Base-by-base conservation (phyloP, 2,113 vertebrate species). In the Lagopus leucura region DNA sequence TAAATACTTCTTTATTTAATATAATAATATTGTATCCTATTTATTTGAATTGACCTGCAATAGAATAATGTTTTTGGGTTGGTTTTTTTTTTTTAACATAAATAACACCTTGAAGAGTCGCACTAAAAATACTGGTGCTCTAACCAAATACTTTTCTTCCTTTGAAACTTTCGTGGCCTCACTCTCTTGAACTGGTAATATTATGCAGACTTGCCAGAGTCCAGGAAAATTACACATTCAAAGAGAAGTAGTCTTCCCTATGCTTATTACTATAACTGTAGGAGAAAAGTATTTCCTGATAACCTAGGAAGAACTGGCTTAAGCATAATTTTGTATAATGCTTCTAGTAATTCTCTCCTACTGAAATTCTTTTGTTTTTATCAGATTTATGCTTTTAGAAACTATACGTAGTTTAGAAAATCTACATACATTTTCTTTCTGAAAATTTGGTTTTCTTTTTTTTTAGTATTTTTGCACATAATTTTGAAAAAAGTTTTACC, bases 71-170 rank as follows among this genome's bases (percentile, higher is more conserved):
- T 79, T 22, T 13, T 86, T 92, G 15, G 42, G 14, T 42, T 42
- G 42, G 9, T 45, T 48, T 11, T 22, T 13, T 22, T 13, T 86
- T 92, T 88, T 40, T 57, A 28, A 0, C 61, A 13, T 24, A 55
- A 64, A 22, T 48, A n/a, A 36, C 0, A 0, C 43, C 25, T 70
- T 69, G 64, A 78, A 6, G 5, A 61, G 19, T 40, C 69, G 22
- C 82, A 67, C 17, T 9, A 61, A 43, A 77, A 88, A 24, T 36
- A 69, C 10, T 42, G 19, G 21, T 72, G 52, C 10, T 8, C 12
- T 70, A 40, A 72, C 24, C 32, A 72, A 77, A 55, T 86, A 11
- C 24, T 84, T 0, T 22, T 48, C 52, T 88, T 91, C 7, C 21
- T 76, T 58, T 32, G 74, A 57, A 63, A 71, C 47, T 94, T 57